A percentile compares a stretch with the other conserved stretches of the same genome.
Evolutionary conservation across 1,140 invertebrate species (phyloP).

Genomic region (Melipona quadrifasciata): DNA sequence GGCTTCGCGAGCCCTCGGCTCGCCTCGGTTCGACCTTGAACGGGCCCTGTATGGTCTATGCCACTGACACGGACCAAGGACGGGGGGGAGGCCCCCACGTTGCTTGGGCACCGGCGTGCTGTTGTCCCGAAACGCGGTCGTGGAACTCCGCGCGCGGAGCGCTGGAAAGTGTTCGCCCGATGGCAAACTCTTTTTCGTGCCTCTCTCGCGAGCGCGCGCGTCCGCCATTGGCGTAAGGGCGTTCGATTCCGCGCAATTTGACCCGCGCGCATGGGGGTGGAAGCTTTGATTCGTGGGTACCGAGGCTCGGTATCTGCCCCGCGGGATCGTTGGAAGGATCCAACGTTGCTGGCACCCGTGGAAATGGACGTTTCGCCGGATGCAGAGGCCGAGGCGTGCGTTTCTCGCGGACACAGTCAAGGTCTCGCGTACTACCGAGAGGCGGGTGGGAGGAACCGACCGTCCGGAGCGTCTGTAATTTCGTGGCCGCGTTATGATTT

Average conservation of each 20-base stretch:
- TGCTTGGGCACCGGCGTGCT: conserved; percentile 69
- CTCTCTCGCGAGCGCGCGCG: conserved; percentile 17
- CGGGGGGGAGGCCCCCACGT: conserved; percentile 68
- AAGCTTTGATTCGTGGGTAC: conserved; percentile 7
- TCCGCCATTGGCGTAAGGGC: conserved; percentile 71
- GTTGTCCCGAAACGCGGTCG: conserved; percentile 81
- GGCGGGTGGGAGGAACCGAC: not conserved
- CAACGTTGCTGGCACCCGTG: not conserved
- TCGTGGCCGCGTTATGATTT: not conserved
- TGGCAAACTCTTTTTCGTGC: conserved; percentile 78
- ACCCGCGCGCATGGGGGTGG: not conserved
- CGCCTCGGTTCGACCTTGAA: conserved; percentile 80
- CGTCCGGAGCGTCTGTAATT: not conserved
- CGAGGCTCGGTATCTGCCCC: not conserved
- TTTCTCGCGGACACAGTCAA: not conserved
- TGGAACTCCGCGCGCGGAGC: conserved; percentile 73
- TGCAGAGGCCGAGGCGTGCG: not conserved
- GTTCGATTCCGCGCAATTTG: not conserved
- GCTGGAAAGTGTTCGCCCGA: conserved; percentile 77
- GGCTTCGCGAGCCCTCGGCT: conserved; percentile 50
- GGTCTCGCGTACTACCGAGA: not conserved
- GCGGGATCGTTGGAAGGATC: not conserved
- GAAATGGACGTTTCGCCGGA: not conserved
- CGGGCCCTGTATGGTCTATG: conserved; percentile 81
- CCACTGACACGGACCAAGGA: conserved; percentile 83